Conservation (phyloP, 2,888 invertebrate genomes). For the Temnothorax rugatulus region DNA sequence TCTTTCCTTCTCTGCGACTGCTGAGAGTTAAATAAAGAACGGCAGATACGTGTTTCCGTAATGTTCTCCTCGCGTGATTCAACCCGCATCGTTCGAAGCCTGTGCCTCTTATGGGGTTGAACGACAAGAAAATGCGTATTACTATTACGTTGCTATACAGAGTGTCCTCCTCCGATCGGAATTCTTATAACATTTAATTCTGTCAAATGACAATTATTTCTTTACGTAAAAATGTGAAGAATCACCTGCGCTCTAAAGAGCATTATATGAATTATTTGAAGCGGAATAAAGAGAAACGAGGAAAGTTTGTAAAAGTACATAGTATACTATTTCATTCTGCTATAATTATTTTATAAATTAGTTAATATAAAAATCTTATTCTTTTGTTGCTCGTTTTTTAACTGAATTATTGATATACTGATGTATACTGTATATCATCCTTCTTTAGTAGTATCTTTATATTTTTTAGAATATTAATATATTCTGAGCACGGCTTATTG, state of each 20-base stretch:
- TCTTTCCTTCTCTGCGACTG: neutral
- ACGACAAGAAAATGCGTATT: conserved; percentile 31
- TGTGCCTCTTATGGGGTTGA: neutral
- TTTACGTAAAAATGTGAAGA: neutral
- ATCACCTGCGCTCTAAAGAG: neutral
- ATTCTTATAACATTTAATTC: conserved; percentile 3
- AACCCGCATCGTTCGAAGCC: conserved; percentile 4
- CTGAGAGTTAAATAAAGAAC: conserved; percentile 30
- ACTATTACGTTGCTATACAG: conserved; percentile 6
- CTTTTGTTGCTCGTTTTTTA: neutral
- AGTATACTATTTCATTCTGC: neutral
- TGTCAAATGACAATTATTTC: neutral
- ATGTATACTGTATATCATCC: neutral
- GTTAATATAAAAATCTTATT: neutral
- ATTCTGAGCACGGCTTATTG: neutral
- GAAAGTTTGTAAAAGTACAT: neutral
- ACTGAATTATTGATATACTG: neutral
- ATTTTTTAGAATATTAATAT: neutral
- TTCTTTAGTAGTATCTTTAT: neutral
- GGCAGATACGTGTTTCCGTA: conserved; percentile 31
- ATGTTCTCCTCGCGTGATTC: conserved; percentile 37
- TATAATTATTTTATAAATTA: neutral
- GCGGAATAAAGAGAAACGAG: neutral
- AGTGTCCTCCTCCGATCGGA: neutral
- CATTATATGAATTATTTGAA: neutral